These are phyloP conservation scores for Platycheirus rosarum DNA, from an alignment of 2,888 invertebrate species.

Conservation along the genomic window DNA sequence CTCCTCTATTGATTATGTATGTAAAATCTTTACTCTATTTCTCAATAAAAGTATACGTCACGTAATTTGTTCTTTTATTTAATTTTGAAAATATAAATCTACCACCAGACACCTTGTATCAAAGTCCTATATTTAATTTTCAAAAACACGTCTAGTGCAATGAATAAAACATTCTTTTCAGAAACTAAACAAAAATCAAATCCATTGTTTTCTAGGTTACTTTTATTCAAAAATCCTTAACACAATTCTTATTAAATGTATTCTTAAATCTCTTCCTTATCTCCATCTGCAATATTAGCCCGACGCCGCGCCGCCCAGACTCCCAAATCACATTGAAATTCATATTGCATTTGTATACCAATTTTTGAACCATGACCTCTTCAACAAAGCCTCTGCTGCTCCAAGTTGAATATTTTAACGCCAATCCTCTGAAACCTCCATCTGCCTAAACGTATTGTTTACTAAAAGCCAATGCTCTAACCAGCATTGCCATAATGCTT, in stretches of 20 bases:
- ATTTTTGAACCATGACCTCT: constrained; percentile 79
- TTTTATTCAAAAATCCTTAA: background rate
- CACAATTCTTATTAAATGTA: constrained; percentile 76
- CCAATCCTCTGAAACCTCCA: constrained; percentile 80
- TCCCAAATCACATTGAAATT: constrained; percentile 82
- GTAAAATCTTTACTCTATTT: too few relatives aligned
- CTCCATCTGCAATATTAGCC: constrained; percentile 49
- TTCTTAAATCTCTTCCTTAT: constrained; percentile 81
- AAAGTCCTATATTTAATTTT: too few relatives aligned
- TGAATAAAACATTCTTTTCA: too few relatives aligned
- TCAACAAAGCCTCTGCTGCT: constrained; percentile 80
- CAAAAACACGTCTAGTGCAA: too few relatives aligned
- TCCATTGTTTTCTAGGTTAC: too few relatives aligned
- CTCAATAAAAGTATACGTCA: too few relatives aligned
- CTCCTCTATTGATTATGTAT: too few relatives aligned
- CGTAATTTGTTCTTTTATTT: too few relatives aligned
- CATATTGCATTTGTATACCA: constrained; percentile 81
- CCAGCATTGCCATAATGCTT: constrained; percentile 80
- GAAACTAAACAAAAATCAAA: too few relatives aligned
- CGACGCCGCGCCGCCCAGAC: constrained; percentile 76
- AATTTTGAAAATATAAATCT: too few relatives aligned
- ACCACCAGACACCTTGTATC: too few relatives aligned
- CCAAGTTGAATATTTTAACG: constrained; percentile 81
- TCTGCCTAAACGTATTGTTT: constrained; percentile 81
- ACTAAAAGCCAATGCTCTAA: constrained; percentile 79